These are phyloP conservation scores for Lumbricus terrestris DNA, from an alignment of 2,888 invertebrate genomes.

Conservation along the genomic window DNA sequence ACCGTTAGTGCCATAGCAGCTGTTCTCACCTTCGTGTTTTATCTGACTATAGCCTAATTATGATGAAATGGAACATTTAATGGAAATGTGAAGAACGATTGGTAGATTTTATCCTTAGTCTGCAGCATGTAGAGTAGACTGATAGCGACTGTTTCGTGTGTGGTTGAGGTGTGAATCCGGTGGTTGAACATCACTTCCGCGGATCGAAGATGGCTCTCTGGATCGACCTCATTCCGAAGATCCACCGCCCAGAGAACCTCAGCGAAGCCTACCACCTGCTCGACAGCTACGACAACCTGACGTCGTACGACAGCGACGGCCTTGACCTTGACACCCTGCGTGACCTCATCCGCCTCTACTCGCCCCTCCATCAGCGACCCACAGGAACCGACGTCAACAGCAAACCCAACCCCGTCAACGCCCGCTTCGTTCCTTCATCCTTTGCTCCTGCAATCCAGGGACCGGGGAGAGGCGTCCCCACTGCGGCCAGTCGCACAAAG, in stretches of 20 bases:
- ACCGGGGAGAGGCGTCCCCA: not conserved
- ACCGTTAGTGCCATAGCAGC: too few species aligned
- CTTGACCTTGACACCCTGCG: conserved; percentile 4
- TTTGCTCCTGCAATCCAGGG: not conserved
- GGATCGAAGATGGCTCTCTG: conserved; percentile 93
- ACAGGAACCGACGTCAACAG: not conserved
- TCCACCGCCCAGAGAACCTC: conserved; percentile 74
- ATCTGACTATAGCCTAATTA: too few species aligned
- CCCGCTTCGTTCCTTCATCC: not conserved
- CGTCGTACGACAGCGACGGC: conserved; percentile 71
- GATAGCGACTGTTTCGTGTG: not conserved
- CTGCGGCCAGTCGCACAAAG: conserved; percentile 5
- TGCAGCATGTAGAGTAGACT: too few species aligned
- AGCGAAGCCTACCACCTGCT: conserved; percentile 84
- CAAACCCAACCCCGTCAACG: not conserved
- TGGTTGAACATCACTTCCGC: conserved; percentile 87
- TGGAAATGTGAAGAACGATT: too few species aligned
- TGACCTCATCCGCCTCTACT: not conserved
- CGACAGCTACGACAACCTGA: conserved; percentile 78
- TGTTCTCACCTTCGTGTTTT: too few species aligned
- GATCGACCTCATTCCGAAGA: conserved; percentile 88
- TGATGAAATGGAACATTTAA: too few species aligned
- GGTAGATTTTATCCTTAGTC: too few species aligned
- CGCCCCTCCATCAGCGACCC: not conserved
- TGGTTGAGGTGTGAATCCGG: conserved; percentile 11